Evolutionary conservation across 2,888 invertebrate genomes (phyloP), one percentile per base, ranked within the genome.

Genomic region (Auanema sp.): DNA sequence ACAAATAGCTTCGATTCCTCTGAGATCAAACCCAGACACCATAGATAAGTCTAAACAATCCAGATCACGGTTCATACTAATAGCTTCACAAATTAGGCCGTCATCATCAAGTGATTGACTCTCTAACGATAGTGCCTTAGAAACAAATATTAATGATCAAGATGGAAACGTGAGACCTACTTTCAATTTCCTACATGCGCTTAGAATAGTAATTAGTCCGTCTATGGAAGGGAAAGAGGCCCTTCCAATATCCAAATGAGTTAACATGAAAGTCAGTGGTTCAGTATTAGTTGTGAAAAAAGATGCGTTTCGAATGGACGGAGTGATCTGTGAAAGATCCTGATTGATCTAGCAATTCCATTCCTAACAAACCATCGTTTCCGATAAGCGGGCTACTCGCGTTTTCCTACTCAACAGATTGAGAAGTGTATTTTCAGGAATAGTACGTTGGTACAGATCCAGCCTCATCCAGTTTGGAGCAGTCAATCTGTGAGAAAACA

Each of bases 241-340:
- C 25, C 62, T 47, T 14, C 62, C 62, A 12, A 62, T 4, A 21
- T 64, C 64, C 33, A 64, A 24, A 47, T 64, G 64, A 16, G 64
- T 64, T 3, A 63, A 43, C 12, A 1, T 11, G 16, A 41, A 62
- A 3, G 41, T 55, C 3, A 42, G 21, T 2, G 21, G 44, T n/a
- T 18, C 18, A 23, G 2, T 24, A 33, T 3, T 33, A 8, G 3
- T 33, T 33, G 33, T 33, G 33, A 33, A 33, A 33, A 33, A 33
- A 33, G 33, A 33, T 33, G 33, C 33, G 33, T 33, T 33, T 8
- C 33, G 33, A 5, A 33, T 33, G 8, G 33, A 33, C 3, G 33
- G 33, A 5, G 33, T 33, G 3, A 33, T 33, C 33, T 33, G 33
- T 8, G n/a, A n/a, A n/a, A n/a, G n/a, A n/a, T n/a, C n/a, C n/a